Conservation (phyloP, 2,888 invertebrate genomes). For the Tinea pellionella region DNA sequence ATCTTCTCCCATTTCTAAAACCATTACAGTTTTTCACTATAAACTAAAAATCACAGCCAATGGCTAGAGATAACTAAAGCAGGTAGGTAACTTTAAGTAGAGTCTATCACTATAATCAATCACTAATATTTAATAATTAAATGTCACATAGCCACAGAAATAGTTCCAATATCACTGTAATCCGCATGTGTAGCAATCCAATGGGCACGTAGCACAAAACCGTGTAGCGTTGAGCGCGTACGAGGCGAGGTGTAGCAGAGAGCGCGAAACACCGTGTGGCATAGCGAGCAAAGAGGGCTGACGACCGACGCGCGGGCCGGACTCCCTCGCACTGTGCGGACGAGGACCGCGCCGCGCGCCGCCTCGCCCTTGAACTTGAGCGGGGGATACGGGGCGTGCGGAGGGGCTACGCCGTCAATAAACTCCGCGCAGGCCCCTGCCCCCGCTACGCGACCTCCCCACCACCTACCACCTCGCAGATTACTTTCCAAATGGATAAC, state of each 20-base stretch:
- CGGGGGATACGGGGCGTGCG: constrained; percentile 51
- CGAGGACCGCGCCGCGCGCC: constrained; percentile 70
- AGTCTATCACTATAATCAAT: constrained; percentile 24
- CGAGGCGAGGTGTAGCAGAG: constrained; percentile 44
- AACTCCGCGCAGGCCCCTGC: constrained; percentile 62
- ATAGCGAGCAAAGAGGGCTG: constrained; percentile 61
- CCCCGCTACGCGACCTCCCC: constrained; percentile 38
- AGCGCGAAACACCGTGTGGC: constrained; percentile 45
- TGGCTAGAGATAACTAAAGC: constrained; percentile 53
- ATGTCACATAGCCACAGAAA: constrained; percentile 47
- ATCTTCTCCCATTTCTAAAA: constrained; percentile 85
- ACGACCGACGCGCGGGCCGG: constrained; percentile 69
- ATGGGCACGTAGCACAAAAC: constrained; percentile 31
- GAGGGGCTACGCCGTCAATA: constrained; percentile 61
- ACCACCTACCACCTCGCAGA: constrained; percentile 22
- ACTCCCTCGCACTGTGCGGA: constrained; percentile 70
- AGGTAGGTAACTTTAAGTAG: constrained; percentile 55
- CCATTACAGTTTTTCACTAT: constrained; percentile 58
- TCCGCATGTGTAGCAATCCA: constrained; percentile 51
- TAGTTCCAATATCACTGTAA: constrained; percentile 57
- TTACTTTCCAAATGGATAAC: constrained; percentile 13
- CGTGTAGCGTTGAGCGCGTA: constrained; percentile 22
- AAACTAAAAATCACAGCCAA: constrained; percentile 64
- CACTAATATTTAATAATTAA: constrained; percentile 25
- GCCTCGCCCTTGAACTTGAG: constrained; percentile 72